Conservation (phyloP, 23 tunicate species). For the Styela clava region DNA sequence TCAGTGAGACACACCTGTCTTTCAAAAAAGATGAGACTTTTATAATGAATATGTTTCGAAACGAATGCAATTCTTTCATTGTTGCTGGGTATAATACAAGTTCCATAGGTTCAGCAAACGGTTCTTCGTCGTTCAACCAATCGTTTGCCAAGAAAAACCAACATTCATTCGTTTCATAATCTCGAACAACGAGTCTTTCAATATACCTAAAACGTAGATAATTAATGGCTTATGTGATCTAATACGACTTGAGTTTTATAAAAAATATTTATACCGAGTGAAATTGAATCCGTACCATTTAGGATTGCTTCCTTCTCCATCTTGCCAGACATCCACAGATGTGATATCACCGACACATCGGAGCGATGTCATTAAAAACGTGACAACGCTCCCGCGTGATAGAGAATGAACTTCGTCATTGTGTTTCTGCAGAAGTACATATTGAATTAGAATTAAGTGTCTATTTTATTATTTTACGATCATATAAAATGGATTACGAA, state of each 20-base stretch:
- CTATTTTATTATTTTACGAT: too few species aligned
- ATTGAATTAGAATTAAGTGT: too few species aligned
- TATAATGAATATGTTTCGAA: not conserved
- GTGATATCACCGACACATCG: slow-evolving; percentile 38
- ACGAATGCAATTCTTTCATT: not conserved
- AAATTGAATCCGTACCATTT: too few species aligned
- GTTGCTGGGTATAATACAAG: slow-evolving; percentile 16
- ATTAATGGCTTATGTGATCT: too few species aligned
- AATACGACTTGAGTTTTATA: too few species aligned
- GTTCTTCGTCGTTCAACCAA: slow-evolving; percentile 11
- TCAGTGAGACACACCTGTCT: slow-evolving; percentile 25
- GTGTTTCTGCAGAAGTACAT: not conserved
- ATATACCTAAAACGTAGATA: slow-evolving; percentile 24
- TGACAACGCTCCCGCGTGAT: slow-evolving; percentile 1
- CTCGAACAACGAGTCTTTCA: slow-evolving; percentile 28
- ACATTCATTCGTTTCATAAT: slow-evolving; percentile 32
- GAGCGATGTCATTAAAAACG: slow-evolving; percentile 26
- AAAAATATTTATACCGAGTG: too few species aligned
- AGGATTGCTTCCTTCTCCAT: slow-evolving; percentile 44
- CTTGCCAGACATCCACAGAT: slow-evolving; percentile 55
- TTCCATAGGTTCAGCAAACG: slow-evolving; percentile 6
- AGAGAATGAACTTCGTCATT: not conserved
- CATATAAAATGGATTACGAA: too few species aligned
- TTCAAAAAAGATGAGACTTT: slow-evolving; percentile 7
- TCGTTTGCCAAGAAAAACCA: slow-evolving; percentile 25